Evolutionary conservation across 2,113 vertebrate genomes (phyloP).

Genomic region (Tiliqua scincoides): DNA sequence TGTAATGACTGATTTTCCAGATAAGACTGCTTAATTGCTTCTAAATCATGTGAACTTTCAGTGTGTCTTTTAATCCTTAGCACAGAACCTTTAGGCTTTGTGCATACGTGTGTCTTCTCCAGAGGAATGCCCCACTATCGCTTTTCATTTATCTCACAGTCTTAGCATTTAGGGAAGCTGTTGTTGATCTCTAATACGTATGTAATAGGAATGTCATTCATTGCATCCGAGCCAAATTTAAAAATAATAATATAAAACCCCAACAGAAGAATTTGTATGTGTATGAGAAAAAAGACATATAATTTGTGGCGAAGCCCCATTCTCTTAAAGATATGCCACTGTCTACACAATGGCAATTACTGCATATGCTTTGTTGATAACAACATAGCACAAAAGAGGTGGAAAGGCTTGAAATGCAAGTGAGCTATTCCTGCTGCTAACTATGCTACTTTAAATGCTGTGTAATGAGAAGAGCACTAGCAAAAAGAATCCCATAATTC

Average conservation of each 20-base stretch:
- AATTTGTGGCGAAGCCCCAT: background rate
- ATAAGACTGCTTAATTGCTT: background rate
- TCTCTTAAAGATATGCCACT: background rate
- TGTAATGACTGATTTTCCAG: background rate
- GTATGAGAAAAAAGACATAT: background rate
- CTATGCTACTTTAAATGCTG: background rate
- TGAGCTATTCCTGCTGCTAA: background rate
- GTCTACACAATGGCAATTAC: background rate
- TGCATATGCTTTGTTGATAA: background rate
- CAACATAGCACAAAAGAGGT: background rate
- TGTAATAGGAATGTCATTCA: background rate
- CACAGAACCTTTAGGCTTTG: background rate
- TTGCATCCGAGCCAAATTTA: background rate
- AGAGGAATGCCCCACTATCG: background rate
- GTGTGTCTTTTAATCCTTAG: background rate
- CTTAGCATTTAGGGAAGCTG: background rate
- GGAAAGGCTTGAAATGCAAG: background rate
- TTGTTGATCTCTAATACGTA: background rate
- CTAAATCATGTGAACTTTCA: background rate
- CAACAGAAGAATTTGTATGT: too few relatives aligned
- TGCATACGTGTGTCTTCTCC: background rate
- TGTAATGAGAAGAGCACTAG: background rate
- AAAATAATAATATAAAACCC: background rate
- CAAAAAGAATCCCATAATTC: background rate
- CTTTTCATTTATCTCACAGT: background rate